These are phyloP conservation scores for Drosophila lini DNA, from an alignment of 1,140 invertebrate species.

Conservation along the genomic window DNA sequence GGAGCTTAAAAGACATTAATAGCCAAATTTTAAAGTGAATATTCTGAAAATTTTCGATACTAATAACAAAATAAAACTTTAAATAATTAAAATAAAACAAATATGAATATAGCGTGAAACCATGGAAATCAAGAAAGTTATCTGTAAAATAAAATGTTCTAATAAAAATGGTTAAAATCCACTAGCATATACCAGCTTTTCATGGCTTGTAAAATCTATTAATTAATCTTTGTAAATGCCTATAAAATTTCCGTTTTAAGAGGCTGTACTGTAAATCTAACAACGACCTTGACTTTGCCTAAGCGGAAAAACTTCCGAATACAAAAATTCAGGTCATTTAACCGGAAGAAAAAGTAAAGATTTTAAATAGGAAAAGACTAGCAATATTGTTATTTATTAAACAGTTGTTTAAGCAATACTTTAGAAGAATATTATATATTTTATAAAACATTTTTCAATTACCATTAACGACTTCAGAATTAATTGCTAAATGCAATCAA, in stretches of 20 bases:
- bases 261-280: neutral
- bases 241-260: neutral
- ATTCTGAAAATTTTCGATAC: too few relatives aligned
- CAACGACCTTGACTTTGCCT: conserved; percentile 6
- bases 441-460: neutral
- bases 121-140: neutral
- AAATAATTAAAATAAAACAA: neutral
- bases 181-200: neutral
- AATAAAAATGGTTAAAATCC: neutral
- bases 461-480: neutral
- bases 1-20: neutral
- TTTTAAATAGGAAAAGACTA: neutral
- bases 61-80: too few relatives aligned
- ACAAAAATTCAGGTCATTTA: neutral
- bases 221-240: neutral
- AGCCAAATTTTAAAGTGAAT: neutral
- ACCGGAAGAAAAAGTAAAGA: neutral
- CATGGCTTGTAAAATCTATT: too few relatives aligned
- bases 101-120: neutral
- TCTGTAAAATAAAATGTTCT: neutral
- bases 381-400: neutral
- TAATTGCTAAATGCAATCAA: neutral
- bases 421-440: neutral
- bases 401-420: neutral
- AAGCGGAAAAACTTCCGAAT: conserved; percentile 2